Evolutionary conservation across 2,797 vertebrate genomes (phyloP).

Genomic region (Odontamblyopus lacepedii): DNA sequence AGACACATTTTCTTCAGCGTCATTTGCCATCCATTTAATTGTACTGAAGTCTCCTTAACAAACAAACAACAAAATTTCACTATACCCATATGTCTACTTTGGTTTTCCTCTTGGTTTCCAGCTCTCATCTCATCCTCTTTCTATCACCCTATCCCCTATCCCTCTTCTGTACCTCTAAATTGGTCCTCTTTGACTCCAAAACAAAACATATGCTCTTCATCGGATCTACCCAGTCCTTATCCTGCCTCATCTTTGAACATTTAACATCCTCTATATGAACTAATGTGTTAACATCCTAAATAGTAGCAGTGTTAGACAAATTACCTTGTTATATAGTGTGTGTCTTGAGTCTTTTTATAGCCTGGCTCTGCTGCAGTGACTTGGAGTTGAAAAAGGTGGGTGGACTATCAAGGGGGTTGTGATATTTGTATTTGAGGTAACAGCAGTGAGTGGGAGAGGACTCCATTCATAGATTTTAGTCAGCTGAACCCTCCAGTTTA

Average conservation of each 20-base stretch:
- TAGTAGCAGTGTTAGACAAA: neutral
- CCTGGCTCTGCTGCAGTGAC: slow-evolving; percentile 35
- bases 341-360: slow-evolving; percentile 44
- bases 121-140: too few species aligned
- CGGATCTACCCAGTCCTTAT: too few species aligned
- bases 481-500: slow-evolving; percentile 32
- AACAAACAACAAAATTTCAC: neutral
- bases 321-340: neutral
- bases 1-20: neutral
- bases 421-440: slow-evolving; percentile 66
- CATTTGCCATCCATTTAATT: neutral
- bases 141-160: neutral
- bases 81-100: neutral
- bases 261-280: too few species aligned
- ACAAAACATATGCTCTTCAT: neutral
- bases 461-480: slow-evolving; percentile 68
- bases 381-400: slow-evolving; percentile 54
- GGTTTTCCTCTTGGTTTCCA: neutral
- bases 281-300: neutral
- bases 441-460: slow-evolving; percentile 50
- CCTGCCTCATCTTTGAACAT: neutral
- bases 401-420: slow-evolving; percentile 54
- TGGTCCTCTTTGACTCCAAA: neutral
- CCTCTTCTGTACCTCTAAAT: neutral
- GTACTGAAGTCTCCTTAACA: too few species aligned